Base-by-base conservation (phyloP, 1,140 invertebrate species). In the Asbolus verrucosus region DNA sequence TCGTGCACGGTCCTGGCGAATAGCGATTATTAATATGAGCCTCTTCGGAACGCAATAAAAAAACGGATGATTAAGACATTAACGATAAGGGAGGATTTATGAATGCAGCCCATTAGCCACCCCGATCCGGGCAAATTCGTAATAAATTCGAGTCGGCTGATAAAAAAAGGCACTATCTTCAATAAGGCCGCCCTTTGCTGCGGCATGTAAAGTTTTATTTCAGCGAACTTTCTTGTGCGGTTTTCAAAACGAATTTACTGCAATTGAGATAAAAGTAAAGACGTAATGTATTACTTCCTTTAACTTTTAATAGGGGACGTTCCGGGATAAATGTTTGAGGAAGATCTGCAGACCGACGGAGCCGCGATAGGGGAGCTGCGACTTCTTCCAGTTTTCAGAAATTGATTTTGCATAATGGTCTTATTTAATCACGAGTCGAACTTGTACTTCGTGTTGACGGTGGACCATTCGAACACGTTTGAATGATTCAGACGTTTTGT, bases 211-310 rank as follows among this genome's bases (percentile, higher is more conserved):
- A 54, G 46, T 54, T 54, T 54, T 24, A 13, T 54, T 43, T 14
- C 13, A n/a, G 19, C 46, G 11, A 54, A 54, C 19, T 54, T 54
- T 54, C n/a, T 11, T 11, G 33, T 54, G 46, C 11, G 46, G 46
- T 54, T 54, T 54, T 54, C 18, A 54, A 54, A 54, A 54, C 46
- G 46, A 54, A 54, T 54, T 54, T 54, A 54, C 46, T 54, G 46
- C 46, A 54, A 54, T 27, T 54, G 46, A 54, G 46, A 54, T 54
- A 54, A 54, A 54, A 54, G 19, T 54, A 54, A 43, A 27, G 46
- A 54, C 46, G 21, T 54, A 54, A 54, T 54, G 46, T 54, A 54
- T 54, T 54, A 54, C 46, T 54, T 27, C 46, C 14, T 54, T 54
- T 27, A 54, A 54, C n/a, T 54, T 54, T 54, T 54, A 54, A 54